Evolutionary conservation across 2,113 vertebrate species (phyloP).

Genomic region (Chloroceryle aenea): DNA sequence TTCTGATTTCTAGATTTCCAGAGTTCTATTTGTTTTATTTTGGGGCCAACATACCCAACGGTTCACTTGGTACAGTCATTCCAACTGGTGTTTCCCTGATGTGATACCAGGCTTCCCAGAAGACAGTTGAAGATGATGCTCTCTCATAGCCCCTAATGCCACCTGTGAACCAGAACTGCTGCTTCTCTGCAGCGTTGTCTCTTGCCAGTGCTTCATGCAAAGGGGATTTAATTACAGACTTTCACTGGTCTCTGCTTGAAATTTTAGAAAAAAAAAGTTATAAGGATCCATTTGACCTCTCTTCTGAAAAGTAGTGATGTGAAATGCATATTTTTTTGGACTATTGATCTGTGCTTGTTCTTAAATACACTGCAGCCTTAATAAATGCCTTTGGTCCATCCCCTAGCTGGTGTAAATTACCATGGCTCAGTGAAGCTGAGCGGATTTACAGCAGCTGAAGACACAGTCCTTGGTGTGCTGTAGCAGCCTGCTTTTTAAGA

Average conservation of each 20-base stretch:
- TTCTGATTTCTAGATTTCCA: neutral
- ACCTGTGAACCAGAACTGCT: neutral
- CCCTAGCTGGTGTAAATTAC: constrained; percentile 48
- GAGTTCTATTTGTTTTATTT: neutral
- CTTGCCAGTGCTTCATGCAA: neutral
- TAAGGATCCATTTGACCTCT: constrained; percentile 35
- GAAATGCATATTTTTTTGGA: constrained; percentile 52
- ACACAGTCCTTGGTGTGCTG: neutral
- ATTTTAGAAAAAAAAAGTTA: neutral
- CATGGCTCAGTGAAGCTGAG: constrained; percentile 10
- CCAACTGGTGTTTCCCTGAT: neutral
- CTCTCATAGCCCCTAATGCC: neutral
- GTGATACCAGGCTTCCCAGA: neutral
- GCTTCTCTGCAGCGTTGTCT: neutral
- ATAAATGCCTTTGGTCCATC: constrained; percentile 45
- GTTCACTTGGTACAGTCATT: neutral
- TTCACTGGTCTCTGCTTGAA: neutral
- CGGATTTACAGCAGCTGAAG: constrained; percentile 43
- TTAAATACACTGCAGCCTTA: constrained; percentile 59
- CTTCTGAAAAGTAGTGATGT: constrained; percentile 25
- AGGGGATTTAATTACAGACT: constrained; percentile 1
- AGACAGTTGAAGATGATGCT: neutral
- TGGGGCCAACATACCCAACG: neutral
- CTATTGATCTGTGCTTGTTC: constrained; percentile 60
- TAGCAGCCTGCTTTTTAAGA: neutral